A percentile compares a stretch with the other conserved stretches of the same genome.
These are phyloP conservation scores for Proisotoma minuta DNA, from an alignment of 2,888 invertebrate species.

Conservation along the genomic window DNA sequence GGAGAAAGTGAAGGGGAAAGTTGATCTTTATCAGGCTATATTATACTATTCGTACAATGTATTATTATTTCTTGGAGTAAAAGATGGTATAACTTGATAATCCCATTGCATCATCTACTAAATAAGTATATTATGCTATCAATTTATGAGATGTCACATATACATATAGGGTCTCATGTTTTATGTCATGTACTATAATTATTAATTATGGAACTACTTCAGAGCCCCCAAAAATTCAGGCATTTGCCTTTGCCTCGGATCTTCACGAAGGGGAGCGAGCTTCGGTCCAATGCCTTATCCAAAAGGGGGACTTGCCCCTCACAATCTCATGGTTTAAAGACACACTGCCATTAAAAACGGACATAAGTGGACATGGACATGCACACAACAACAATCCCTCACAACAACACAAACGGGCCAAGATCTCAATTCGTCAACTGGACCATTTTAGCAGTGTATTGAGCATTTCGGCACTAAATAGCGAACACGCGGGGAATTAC, in stretches of 20 bases:
- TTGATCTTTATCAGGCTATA: no score
- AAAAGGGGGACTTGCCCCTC: constrained; percentile 50
- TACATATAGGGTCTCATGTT: no score
- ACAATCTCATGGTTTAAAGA: constrained; percentile 52
- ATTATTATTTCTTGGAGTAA: no score
- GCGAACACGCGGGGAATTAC: constrained; percentile 56
- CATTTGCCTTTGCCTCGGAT: constrained; percentile 59
- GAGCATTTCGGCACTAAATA: constrained; percentile 55
- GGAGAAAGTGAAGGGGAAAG: no score
- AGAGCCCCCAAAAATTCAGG: constrained; percentile 58
- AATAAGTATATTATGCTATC: no score
- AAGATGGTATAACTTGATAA: no score
- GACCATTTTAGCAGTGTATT: constrained; percentile 60
- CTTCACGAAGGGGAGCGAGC: constrained; percentile 53
- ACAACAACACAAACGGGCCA: constrained; percentile 35
- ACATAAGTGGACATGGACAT: constrained; percentile 21
- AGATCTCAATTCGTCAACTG: constrained; percentile 58
- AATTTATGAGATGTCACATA: no score
- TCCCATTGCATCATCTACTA: no score
- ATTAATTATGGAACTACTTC: no score
- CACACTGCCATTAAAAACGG: constrained; percentile 41
- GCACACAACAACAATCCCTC: constrained; percentile 19
- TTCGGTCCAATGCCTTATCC: constrained; percentile 50
- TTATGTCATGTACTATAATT: no score
- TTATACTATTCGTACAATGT: no score